Evolutionary conservation across 2,797 vertebrate species (phyloP), one percentile per base, ranked within the genome.

Genomic region (Trachops cirrhosus): DNA sequence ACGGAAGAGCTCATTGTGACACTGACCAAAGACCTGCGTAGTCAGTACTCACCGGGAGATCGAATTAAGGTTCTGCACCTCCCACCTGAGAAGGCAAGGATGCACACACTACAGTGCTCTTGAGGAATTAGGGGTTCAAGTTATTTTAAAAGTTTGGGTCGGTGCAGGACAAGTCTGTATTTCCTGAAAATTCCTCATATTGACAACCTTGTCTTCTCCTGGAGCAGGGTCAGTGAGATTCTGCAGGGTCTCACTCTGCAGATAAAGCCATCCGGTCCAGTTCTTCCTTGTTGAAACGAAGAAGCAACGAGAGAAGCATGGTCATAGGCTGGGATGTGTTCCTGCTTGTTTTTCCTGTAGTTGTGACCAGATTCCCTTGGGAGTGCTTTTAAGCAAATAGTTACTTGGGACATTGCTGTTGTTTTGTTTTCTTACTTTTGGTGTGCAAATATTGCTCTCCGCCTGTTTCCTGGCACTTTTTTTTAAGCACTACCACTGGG

Each of bases 71-170:
- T 46, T 74, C 26, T 41, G 14, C 3, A 1, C 9, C 12, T 12
- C 41, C 26, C 22, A 3, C 50, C 26, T 19, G 90, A 39, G 34
- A 92, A 79, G 46, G 9, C 18, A 46, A 29, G 32, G 32, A 48
- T 4, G 11, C 9, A 9, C 16, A 6, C 7, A 6, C 3, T 11
- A 4, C 2, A 21, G 0, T 22, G 24, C n/a, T 46, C 11, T 15
- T 54, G 14, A 75, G 85, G 84, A 89, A 67, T 2, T 32, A 52
- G 68, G 29, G 6, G 26, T 39, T 26, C 54, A 14, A 18, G 21
- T 83, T 46, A 16, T n/a, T 62, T 84, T 37, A 4, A 8, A 41
- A 26, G 11, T 46, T 67, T 54, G 59, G 79, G 44, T 62, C 0
- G 21, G 6, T 70, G 12, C 19, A 68, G 34, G 16, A 34, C 15